Evolutionary conservation across 2,888 invertebrate genomes (phyloP).

Genomic region (Lapara coniferarum): DNA sequence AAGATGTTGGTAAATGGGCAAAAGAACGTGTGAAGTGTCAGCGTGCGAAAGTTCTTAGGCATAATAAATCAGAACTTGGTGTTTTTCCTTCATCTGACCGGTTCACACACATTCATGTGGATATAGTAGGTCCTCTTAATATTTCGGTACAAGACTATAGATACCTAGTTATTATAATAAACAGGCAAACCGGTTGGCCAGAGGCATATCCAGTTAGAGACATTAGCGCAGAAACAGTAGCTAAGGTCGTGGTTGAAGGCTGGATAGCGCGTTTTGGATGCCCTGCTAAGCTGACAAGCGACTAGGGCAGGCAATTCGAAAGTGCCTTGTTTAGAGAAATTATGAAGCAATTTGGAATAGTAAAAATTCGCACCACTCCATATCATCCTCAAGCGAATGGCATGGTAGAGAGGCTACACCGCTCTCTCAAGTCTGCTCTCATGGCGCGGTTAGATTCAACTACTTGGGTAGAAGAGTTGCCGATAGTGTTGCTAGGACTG

Average conservation of each 20-base stretch:
- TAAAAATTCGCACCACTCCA: constrained; percentile 35
- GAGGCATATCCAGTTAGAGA: constrained; percentile 10
- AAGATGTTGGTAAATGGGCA: constrained; percentile 8
- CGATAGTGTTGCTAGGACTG: background rate
- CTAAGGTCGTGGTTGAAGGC: constrained; percentile 35
- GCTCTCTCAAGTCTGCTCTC: constrained; percentile 33
- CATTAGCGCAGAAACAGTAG: constrained; percentile 45
- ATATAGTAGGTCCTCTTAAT: constrained; percentile 6
- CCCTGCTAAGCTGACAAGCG: constrained; percentile 36
- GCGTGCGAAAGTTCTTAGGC: constrained; percentile 6
- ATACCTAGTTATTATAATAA: constrained; percentile 1
- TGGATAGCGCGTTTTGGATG: constrained; percentile 42
- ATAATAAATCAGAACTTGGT: constrained; percentile 3
- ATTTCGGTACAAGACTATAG: background rate
- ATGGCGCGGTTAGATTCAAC: constrained; percentile 21
- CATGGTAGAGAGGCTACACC: constrained; percentile 37
- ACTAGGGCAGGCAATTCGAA: constrained; percentile 37
- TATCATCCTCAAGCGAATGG: constrained; percentile 42
- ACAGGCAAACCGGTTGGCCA: constrained; percentile 26
- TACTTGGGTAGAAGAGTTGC: constrained; percentile 8
- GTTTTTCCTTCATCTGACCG: background rate
- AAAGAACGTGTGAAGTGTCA: constrained; percentile 2
- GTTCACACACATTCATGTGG: constrained; percentile 9
- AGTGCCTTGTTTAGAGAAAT: constrained; percentile 27
- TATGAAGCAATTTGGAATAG: constrained; percentile 31